phyloP scores from a whole-genome alignment of 2,888 invertebrate genomes.

The Lochmaea capreae region DNA sequence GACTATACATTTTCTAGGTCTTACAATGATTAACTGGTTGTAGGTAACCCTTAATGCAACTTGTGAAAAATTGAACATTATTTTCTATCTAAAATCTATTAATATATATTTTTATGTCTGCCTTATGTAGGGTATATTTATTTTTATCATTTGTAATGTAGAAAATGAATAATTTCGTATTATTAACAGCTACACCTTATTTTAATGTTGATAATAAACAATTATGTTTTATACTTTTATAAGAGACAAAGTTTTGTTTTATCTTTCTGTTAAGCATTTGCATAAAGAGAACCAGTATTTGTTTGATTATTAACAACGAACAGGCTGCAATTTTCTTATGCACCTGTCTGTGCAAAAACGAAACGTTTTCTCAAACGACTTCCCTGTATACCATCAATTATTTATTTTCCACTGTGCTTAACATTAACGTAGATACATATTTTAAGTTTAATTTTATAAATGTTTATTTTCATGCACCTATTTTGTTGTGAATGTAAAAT shows the following conservation, averaged over 20 bases:
- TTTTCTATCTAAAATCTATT: constrained; percentile 4
- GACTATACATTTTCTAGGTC: too few species aligned
- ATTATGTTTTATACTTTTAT: neutral
- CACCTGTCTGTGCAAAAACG: neutral
- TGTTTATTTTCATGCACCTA: constrained; percentile 8
- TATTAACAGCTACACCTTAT: neutral
- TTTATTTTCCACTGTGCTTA: neutral
- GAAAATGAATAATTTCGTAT: neutral
- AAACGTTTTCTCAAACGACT: too few species aligned
- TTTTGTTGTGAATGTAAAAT: constrained; percentile 26
- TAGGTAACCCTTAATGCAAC: neutral
- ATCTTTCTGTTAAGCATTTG: neutral
- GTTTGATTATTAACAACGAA: too few species aligned
- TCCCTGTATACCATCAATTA: neutral
- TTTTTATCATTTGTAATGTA: neutral
- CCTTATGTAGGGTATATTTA: neutral
- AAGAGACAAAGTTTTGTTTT: neutral
- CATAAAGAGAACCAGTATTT: too few species aligned
- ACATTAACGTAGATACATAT: neutral
- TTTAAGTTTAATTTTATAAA: constrained; percentile 23
- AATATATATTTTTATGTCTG: neutral
- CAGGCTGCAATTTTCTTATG: too few species aligned
- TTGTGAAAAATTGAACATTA: neutral
- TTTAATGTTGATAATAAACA: neutral
- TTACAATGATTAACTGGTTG: too few species aligned